Percentiles rank a stretch among this genome's conserved stretches.
phyloP scores from a whole-genome alignment of 2,888 invertebrate species.

The Antheraea yamamai region DNA sequence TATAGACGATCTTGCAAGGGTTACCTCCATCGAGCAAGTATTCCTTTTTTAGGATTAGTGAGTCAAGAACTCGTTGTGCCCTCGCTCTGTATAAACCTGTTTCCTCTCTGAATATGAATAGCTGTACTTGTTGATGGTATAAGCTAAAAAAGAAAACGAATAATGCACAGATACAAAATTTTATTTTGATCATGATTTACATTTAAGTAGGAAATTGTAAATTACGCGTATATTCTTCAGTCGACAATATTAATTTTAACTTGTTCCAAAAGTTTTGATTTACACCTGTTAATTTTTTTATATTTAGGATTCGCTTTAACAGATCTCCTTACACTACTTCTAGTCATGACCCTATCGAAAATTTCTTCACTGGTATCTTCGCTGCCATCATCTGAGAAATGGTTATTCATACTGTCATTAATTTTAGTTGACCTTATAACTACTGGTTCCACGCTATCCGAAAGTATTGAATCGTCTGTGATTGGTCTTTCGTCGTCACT shows the following conservation, averaged over 20 bases:
- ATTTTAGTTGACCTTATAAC: conserved; percentile 65
- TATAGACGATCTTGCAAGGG: neutral
- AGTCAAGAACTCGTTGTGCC: conserved; percentile 11
- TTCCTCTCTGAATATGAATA: conserved; percentile 12
- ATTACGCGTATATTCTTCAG: conserved; percentile 35
- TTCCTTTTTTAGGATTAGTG: conserved; percentile 13
- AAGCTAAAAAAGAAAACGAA: conserved; percentile 17
- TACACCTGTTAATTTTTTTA: conserved; percentile 73
- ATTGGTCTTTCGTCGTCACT: conserved; percentile 66
- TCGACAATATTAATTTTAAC: conserved; percentile 73
- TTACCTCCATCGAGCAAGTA: neutral
- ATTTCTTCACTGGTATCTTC: conserved; percentile 78
- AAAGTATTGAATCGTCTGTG: conserved; percentile 57
- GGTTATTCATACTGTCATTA: conserved; percentile 77
- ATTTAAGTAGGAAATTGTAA: conserved; percentile 25
- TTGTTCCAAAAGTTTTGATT: conserved; percentile 74
- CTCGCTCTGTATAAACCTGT: conserved; percentile 12
- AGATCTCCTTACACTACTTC: conserved; percentile 71
- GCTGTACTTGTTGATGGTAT: neutral
- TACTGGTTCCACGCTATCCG: conserved; percentile 59
- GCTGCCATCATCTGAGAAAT: conserved; percentile 76
- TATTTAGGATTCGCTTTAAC: conserved; percentile 79
- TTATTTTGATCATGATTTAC: conserved; percentile 26
- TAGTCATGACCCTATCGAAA: conserved; percentile 74
- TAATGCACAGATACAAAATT: conserved; percentile 23